phyloP scores from a whole-genome alignment of 2,888 invertebrate species.

The Octodonta nipae region DNA sequence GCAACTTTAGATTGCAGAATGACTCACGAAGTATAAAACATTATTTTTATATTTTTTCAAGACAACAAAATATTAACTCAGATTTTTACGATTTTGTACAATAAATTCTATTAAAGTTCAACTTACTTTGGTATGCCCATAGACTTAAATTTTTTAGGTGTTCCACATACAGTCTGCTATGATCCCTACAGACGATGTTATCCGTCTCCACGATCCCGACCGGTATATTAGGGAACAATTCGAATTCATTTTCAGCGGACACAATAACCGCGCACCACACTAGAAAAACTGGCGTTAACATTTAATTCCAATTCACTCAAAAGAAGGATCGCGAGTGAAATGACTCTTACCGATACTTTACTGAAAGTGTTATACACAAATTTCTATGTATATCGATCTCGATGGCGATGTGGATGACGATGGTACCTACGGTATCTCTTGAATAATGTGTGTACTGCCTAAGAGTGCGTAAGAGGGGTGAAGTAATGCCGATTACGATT shows the following conservation, averaged over 20 bases:
- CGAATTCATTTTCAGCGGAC: conserved; percentile 8
- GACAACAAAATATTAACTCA: not conserved
- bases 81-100: not conserved
- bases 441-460: not conserved
- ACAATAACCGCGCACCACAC: conserved; percentile 10
- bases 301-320: conserved; percentile 8
- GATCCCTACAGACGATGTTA: conserved; percentile 23
- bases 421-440: not conserved
- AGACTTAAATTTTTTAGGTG: conserved; percentile 40
- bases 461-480: no score
- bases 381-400: no score
- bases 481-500: no score
- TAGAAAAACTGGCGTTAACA: conserved; percentile 12
- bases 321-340: conserved; percentile 13
- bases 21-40: no score
- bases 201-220: conserved; percentile 17
- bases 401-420: no score
- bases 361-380: conserved; percentile 14
- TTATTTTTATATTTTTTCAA: no score
- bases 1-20: no score
- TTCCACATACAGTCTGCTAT: conserved; percentile 22
- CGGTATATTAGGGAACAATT: conserved; percentile 24
- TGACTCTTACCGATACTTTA: conserved; percentile 15
- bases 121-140: conserved; percentile 47
- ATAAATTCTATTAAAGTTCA: not conserved